Conservation (phyloP, 2,113 vertebrate genomes). For the Paracanthobrama guichenoti region DNA sequence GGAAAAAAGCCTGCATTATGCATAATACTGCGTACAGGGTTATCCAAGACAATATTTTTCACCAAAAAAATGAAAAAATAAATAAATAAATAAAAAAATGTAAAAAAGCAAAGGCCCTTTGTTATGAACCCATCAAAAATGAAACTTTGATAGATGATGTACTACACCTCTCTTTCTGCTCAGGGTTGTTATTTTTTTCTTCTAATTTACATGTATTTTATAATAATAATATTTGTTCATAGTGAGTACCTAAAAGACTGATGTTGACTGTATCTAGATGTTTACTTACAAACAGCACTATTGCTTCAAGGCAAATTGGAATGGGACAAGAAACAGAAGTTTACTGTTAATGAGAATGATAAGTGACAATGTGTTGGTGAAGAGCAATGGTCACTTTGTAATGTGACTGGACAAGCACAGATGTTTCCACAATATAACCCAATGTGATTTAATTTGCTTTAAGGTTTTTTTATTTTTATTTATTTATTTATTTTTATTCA, state of each 20-base stretch:
- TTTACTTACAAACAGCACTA: neutral
- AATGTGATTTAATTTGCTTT: neutral
- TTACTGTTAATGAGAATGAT: neutral
- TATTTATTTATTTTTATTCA: no score
- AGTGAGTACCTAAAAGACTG: neutral
- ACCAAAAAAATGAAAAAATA: neutral
- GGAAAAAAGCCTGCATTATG: neutral
- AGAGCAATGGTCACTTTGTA: neutral
- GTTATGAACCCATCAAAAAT: neutral
- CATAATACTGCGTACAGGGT: neutral
- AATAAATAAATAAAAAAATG: neutral
- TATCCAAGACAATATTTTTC: neutral
- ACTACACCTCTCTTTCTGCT: neutral
- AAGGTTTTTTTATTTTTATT: neutral
- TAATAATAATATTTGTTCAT: neutral
- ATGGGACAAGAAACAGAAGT: neutral
- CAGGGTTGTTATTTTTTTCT: neutral
- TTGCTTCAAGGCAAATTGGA: neutral
- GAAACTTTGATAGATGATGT: neutral
- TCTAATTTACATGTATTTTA: neutral
- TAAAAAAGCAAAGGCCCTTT: neutral
- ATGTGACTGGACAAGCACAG: constrained; percentile 1
- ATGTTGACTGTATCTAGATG: neutral
- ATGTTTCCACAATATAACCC: neutral
- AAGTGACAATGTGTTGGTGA: neutral